Evolutionary conservation across 2,888 invertebrate species (phyloP), one percentile per base, ranked within the genome.

Genomic region (Ephialtes manifestator): DNA sequence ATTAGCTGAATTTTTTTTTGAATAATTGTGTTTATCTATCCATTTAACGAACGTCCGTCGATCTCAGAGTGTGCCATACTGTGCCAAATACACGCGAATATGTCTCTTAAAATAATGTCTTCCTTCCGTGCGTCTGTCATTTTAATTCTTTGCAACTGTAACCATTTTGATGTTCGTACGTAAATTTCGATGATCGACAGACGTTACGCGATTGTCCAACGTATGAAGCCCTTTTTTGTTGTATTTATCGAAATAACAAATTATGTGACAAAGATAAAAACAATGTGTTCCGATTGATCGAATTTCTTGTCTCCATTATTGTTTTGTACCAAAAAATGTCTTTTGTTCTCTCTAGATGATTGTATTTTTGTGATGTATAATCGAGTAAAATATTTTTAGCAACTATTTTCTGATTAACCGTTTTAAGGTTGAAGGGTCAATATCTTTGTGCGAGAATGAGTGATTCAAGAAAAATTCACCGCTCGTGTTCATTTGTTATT

Each of bases 401-500:
- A 7, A n/a, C 28, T 8, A 15, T 63, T n/a, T 31, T 60, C 60
- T 18, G 15, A 24, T 11, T 48, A 48, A 48, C 10, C 20, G 46
- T 48, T 7, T 68, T 7, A n/a, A 68, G 24, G n/a, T 48, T 15
- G 7, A 28, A 68, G 28, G 46, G 18, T 10, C 28, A 39, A 58
- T 35, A 72, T 60, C 55, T 70, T 43, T 51, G 15, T n/a, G 53
- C 79, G 70, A 79, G 83, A 83, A 79, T 79, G 79, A 79, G 67
- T 81, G 63, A 58, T 63, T 51, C 43, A 48, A 68, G 51, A 51
- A 79, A 71, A 53, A n/a, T 46, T 70, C 60, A 46, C n/a, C 35
- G 35, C 24, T 72, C 58, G 31, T 81, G 71, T 46, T 63, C 48
- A 58, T 31, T 55, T 53, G 24, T 74, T 63, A 10, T 81, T 55